Percentiles rank a stretch among this genome's conserved stretches.
Evolutionary conservation across 2,797 vertebrate genomes (phyloP).

Genomic region (Coreius guichenoti): DNA sequence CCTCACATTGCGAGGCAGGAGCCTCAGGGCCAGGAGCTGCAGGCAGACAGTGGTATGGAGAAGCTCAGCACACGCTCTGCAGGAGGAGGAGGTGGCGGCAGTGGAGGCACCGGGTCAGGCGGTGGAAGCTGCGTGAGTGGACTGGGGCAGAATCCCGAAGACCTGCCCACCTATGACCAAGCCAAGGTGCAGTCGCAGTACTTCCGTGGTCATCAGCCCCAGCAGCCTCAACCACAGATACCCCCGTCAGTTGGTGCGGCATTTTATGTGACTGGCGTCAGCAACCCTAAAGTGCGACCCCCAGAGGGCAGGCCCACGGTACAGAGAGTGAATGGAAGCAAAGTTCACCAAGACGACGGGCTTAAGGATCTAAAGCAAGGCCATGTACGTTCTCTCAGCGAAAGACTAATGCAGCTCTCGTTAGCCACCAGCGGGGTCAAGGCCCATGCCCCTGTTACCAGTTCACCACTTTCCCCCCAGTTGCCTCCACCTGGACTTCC

Average conservation of each 20-base stretch:
- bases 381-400: constrained; percentile 94
- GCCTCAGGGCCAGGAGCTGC: constrained; percentile 98
- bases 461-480: constrained; percentile 87
- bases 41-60: constrained; percentile 93
- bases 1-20: constrained; percentile 96
- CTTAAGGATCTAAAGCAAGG: constrained; percentile 98
- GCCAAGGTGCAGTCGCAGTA: constrained; percentile 99
- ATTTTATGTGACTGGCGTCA: constrained; percentile 93
- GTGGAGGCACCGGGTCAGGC: constrained; percentile 83
- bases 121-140: constrained; percentile 69
- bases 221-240: constrained; percentile 67
- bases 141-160: constrained; percentile 85
- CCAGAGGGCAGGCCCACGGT: constrained; percentile 92
- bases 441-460: constrained; percentile 91
- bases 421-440: constrained; percentile 95
- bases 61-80: constrained; percentile 84
- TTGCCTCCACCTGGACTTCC: constrained; percentile 85
- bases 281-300: constrained; percentile 65
- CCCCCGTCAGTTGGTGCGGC: constrained; percentile 84
- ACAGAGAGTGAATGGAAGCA: constrained; percentile 88
- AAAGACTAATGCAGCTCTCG: constrained; percentile 97
- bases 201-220: constrained; percentile 84
- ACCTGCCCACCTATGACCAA: constrained; percentile 96
- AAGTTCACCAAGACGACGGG: constrained; percentile 96
- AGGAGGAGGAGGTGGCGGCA: constrained; percentile 77